Evolutionary conservation across 2,888 invertebrate genomes (phyloP), one percentile per base, ranked within the genome.

Genomic region (Nysson spinosus): DNA sequence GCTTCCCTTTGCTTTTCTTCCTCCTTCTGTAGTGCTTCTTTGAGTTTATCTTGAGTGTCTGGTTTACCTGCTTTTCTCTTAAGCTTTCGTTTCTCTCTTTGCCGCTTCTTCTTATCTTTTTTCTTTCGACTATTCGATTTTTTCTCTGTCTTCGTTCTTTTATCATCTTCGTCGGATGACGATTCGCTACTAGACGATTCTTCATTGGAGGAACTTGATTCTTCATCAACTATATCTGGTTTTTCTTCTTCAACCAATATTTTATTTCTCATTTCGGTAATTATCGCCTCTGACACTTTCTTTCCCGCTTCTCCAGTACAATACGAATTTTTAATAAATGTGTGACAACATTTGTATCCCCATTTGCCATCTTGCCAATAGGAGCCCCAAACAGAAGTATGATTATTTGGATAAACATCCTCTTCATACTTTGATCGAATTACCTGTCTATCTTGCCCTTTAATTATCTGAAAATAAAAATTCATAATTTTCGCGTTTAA

Each of bases 271-370:
- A 17, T 5, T n/a, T 34, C 32, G 1, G 12, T 4, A 1, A 40
- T 4, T 1, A 64, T 50, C 0, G 76, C 64, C 19, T 75, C 81
- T 0, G 56, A 46, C 6, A 79, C 78, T 49, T 63, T 67, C 72
- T 86, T 88, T 1, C 93, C 93, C 28, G 92, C 91, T 81, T 94
- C 94, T 0, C 96, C 96, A 19, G 95, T 92, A 77, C 96, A 96
- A 83, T 96, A 96, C 0, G 95, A 95, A 89, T 95, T 94, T 90
- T 94, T 94, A 5, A 99, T 91, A 67, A 94, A 93, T 0, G 96
- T 96, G 84, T 97, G 94, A 87, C 99, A 99, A 83, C 99, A 99
- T 82, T 94, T 94, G 88, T 93, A 99, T 0, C 99, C 99, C 99
- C 99, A 99, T 63, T 92, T 90, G 0, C 97, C 97, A 46, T 93